Conservation (phyloP, 2,888 invertebrate species). For the Micropterix aruncella region DNA sequence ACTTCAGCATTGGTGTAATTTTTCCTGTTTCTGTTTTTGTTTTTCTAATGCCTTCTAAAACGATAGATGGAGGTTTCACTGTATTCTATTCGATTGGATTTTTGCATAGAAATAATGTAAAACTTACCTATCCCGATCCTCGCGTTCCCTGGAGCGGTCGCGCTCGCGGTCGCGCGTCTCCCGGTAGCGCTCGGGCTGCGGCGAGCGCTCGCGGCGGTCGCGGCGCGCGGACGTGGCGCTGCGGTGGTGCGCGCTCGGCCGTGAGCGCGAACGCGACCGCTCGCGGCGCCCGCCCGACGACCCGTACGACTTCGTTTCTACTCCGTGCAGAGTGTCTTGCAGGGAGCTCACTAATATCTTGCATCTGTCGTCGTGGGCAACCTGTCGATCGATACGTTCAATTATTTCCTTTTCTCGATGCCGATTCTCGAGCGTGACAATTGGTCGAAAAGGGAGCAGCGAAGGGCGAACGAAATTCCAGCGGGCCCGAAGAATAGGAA, state of each 20-base stretch:
- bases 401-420: no score
- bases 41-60: no score
- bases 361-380: slow-evolving; percentile 92
- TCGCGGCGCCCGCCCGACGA: slow-evolving; percentile 24
- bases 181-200: background rate
- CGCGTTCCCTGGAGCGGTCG: slow-evolving; percentile 29
- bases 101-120: no score
- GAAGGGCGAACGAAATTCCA: no score
- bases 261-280: slow-evolving; percentile 33
- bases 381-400: no score
- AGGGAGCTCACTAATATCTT: slow-evolving; percentile 94
- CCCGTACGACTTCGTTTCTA: slow-evolving; percentile 95
- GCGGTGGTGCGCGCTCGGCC: slow-evolving; percentile 24
- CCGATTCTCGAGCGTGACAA: no score
- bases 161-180: slow-evolving; percentile 20
- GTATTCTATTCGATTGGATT: no score
- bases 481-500: no score
- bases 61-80: no score
- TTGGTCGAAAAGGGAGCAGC: no score
- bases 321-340: slow-evolving; percentile 92
- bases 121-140: slow-evolving; percentile 31
- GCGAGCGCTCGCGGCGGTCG: slow-evolving; percentile 22
- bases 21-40: no score
- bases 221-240: slow-evolving; percentile 25
- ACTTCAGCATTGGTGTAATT: no score